phyloP scores from a whole-genome alignment of 2,888 invertebrate genomes.

The Sarcophaga variegata region DNA sequence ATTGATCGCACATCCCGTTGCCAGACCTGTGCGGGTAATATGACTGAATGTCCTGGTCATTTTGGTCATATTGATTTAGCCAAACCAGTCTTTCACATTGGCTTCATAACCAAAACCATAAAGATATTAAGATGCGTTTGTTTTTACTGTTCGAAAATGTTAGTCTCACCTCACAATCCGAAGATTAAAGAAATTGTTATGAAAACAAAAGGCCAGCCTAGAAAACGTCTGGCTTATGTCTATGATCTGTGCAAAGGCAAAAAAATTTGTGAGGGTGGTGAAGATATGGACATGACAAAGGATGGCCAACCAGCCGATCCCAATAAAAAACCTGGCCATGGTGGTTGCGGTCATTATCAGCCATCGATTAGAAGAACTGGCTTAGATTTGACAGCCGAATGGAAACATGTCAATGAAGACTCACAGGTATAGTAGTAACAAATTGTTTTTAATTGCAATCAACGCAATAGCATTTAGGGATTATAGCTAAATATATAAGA shows the following conservation, averaged over 20 bases:
- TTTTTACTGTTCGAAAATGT: slow-evolving; percentile 98
- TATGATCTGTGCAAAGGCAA: slow-evolving; percentile 99
- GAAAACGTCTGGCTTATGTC: slow-evolving; percentile 96
- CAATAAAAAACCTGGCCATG: slow-evolving; percentile 87
- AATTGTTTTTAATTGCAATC: no score
- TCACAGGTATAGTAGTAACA: slow-evolving; percentile 84
- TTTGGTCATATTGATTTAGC: slow-evolving; percentile 99
- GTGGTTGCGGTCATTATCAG: slow-evolving; percentile 99
- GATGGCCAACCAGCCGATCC: slow-evolving; percentile 85
- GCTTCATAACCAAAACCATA: slow-evolving; percentile 97
- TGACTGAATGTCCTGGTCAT: slow-evolving; percentile 99
- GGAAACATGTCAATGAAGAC: slow-evolving; percentile 99
- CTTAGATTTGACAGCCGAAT: slow-evolving; percentile 97
- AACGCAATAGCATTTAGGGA: no score
- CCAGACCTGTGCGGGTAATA: slow-evolving; percentile 98
- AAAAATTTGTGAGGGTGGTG: slow-evolving; percentile 98
- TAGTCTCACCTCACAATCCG: slow-evolving; percentile 94
- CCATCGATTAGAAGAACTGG: slow-evolving; percentile 95
- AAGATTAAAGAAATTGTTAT: slow-evolving; percentile 86
- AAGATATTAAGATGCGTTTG: slow-evolving; percentile 99
- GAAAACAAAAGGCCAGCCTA: slow-evolving; percentile 97
- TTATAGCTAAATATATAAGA: no score
- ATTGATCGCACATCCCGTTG: slow-evolving; percentile 96
- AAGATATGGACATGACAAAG: slow-evolving; percentile 96
- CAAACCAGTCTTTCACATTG: slow-evolving; percentile 99